These are phyloP conservation scores for Drosophila fulvimacula DNA, from an alignment of 2,888 invertebrate species.

Conservation along the genomic window DNA sequence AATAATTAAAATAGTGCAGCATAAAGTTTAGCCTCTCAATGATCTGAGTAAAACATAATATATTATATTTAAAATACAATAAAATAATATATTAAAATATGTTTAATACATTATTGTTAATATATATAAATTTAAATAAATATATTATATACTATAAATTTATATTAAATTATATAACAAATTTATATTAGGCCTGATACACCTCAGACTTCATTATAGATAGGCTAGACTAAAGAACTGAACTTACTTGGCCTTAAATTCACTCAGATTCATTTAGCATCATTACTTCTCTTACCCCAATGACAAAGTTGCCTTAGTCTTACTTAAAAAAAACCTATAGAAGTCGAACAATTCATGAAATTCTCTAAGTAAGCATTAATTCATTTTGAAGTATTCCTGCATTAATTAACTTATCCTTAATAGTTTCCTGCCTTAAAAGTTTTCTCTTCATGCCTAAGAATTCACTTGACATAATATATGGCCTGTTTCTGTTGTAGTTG, in stretches of 20 bases:
- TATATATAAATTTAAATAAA: too few relatives aligned
- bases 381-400: background rate
- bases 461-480: constrained; percentile 7
- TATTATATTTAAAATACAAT: too few relatives aligned
- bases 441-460: background rate
- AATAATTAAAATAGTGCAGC: too few relatives aligned
- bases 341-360: too few relatives aligned
- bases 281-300: background rate
- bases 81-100: background rate
- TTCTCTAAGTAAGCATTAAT: too few relatives aligned
- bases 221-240: background rate
- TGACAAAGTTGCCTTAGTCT: background rate
- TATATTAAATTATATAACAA: background rate
- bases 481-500: background rate
- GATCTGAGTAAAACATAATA: too few relatives aligned
- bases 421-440: background rate
- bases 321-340: too few relatives aligned
- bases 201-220: background rate
- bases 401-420: background rate
- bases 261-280: too few relatives aligned
- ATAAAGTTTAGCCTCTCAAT: too few relatives aligned
- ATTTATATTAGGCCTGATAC: background rate
- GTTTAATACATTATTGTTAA: too few relatives aligned
- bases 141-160: too few relatives aligned
- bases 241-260: too few relatives aligned